These are phyloP conservation scores for Peromyscus maniculatus DNA, from an alignment of 2,113 vertebrate genomes.

Conservation along the genomic window DNA sequence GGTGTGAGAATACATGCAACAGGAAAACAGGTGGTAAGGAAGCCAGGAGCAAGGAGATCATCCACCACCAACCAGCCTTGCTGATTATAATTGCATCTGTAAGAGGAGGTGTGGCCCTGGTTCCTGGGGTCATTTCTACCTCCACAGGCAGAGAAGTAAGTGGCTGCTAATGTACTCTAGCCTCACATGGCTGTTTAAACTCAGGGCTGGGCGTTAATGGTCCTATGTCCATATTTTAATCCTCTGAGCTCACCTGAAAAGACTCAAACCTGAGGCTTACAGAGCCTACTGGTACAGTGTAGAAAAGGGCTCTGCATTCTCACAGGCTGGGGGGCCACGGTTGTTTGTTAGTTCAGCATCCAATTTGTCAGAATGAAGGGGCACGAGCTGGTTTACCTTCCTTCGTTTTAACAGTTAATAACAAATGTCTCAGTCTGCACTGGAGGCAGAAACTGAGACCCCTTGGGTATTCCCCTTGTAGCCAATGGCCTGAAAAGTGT, in stretches of 20 bases:
- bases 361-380: slow-evolving; percentile 63
- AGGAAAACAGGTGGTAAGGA: neutral
- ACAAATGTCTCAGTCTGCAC: neutral
- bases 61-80: neutral
- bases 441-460: slow-evolving; percentile 11
- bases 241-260: slow-evolving; percentile 63
- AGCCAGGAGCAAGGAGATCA: neutral
- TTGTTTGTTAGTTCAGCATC: slow-evolving; percentile 19
- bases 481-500: neutral
- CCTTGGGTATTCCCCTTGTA: neutral
- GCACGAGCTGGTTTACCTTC: slow-evolving; percentile 44
- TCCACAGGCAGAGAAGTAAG: neutral
- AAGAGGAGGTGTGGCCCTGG: neutral
- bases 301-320: slow-evolving; percentile 38
- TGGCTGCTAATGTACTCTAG: neutral
- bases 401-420: slow-evolving; percentile 56
- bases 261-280: slow-evolving; percentile 66
- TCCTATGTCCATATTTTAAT: slow-evolving; percentile 62
- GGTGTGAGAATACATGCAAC: neutral
- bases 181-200: slow-evolving; percentile 25
- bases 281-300: slow-evolving; percentile 68
- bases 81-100: neutral
- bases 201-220: slow-evolving; percentile 48
- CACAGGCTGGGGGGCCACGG: neutral
- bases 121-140: neutral